Conservation (phyloP, 2,888 invertebrate species). For the Apotomis capreana region DNA sequence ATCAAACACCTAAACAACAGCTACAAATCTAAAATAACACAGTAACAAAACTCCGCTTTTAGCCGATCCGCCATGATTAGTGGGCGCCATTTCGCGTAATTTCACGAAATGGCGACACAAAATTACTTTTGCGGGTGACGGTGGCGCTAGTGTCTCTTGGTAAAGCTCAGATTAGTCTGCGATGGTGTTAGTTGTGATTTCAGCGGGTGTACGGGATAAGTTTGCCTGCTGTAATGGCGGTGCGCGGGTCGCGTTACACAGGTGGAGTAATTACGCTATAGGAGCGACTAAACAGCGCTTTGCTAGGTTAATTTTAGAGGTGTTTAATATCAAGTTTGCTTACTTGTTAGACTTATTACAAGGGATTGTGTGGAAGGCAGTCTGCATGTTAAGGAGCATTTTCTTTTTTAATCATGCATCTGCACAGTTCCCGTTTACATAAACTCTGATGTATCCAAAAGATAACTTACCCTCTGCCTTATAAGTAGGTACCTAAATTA, state of each 20-base stretch:
- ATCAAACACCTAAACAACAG: slow-evolving; percentile 35
- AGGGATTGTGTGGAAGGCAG: not conserved
- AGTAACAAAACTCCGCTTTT: slow-evolving; percentile 45
- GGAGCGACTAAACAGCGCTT: slow-evolving; percentile 33
- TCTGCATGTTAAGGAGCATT: not conserved
- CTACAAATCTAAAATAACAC: slow-evolving; percentile 41
- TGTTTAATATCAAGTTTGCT: slow-evolving; percentile 42
- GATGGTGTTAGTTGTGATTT: slow-evolving; percentile 13
- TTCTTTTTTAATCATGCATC: not conserved
- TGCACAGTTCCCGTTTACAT: not conserved
- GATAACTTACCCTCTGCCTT: too few species aligned
- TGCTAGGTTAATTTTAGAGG: slow-evolving; percentile 36
- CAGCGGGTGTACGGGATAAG: slow-evolving; percentile 9
- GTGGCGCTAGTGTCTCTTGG: slow-evolving; percentile 12
- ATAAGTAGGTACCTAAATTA: too few species aligned
- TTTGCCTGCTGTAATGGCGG: slow-evolving; percentile 42
- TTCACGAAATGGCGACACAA: slow-evolving; percentile 60
- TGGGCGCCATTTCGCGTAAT: slow-evolving; percentile 52
- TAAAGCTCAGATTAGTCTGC: slow-evolving; percentile 1
- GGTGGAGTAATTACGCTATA: slow-evolving; percentile 51
- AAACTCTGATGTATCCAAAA: too few species aligned
- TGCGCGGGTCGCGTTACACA: slow-evolving; percentile 64
- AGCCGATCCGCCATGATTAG: slow-evolving; percentile 55
- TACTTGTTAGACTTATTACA: slow-evolving; percentile 34
- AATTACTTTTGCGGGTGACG: slow-evolving; percentile 4